Percentiles rank a stretch among this genome's conserved stretches.
Evolutionary conservation across 2,113 vertebrate genomes (phyloP).

Genomic region (Maccullochella peelii): DNA sequence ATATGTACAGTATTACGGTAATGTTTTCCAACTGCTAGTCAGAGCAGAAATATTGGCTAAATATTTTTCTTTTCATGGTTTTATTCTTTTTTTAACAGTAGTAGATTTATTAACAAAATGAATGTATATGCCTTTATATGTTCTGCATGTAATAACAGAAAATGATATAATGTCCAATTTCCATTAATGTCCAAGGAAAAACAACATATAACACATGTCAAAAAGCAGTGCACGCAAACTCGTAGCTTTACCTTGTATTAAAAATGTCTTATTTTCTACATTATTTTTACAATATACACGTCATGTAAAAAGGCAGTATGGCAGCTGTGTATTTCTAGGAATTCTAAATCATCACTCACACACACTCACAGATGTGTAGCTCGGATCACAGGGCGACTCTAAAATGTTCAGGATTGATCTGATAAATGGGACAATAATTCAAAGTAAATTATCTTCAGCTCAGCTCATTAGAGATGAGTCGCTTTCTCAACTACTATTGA

Average conservation of each 20-base stretch:
- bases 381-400: background rate
- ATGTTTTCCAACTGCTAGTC: background rate
- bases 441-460: slow-evolving; percentile 71
- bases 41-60: background rate
- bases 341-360: background rate
- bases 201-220: background rate
- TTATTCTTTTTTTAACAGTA: background rate
- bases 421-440: slow-evolving; percentile 74
- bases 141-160: background rate
- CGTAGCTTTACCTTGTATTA: background rate
- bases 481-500: slow-evolving; percentile 81
- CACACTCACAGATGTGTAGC: background rate
- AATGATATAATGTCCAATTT: background rate
- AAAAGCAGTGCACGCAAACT: background rate
- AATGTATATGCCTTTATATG: background rate
- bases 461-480: slow-evolving; percentile 78
- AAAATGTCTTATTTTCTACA: background rate
- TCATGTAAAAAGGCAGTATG: background rate
- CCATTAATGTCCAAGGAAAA: too few species aligned
- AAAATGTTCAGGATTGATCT: slow-evolving; percentile 64
- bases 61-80: background rate
- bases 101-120: background rate
- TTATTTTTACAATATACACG: background rate
- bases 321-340: background rate
- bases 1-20: background rate